Evolutionary conservation across 2,113 vertebrate species (phyloP).

Genomic region (Zingel zingel): DNA sequence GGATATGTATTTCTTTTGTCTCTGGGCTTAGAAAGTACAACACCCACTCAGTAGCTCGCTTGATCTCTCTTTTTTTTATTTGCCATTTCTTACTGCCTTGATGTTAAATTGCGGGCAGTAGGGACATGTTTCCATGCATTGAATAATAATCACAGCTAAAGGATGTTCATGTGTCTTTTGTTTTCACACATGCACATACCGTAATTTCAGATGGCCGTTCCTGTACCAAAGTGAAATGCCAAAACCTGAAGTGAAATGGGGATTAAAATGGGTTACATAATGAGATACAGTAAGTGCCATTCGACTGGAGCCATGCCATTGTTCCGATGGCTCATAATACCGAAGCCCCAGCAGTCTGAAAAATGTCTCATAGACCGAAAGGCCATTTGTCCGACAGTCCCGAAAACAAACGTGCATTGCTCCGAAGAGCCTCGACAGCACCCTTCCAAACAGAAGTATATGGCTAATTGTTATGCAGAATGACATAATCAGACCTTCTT

Average conservation of each 20-base stretch:
- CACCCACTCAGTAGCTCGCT: slow-evolving; percentile 55
- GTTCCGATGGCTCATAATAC: too few species aligned
- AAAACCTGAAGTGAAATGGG: not conserved
- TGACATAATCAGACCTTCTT: too few species aligned
- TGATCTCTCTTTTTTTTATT: slow-evolving; percentile 40
- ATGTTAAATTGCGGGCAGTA: slow-evolving; percentile 48
- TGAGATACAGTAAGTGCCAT: not conserved
- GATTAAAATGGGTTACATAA: not conserved
- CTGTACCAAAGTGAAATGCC: slow-evolving; percentile 1
- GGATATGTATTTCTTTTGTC: slow-evolving; percentile 65
- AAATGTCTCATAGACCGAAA: too few species aligned
- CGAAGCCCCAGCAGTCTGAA: too few species aligned
- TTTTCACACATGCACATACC: not conserved
- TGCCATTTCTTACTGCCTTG: slow-evolving; percentile 13
- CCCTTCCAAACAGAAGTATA: too few species aligned
- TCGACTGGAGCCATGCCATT: too few species aligned
- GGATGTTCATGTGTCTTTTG: slow-evolving; percentile 1
- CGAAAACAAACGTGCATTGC: too few species aligned
- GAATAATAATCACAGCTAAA: slow-evolving; percentile 37
- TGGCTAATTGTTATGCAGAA: too few species aligned
- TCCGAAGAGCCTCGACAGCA: too few species aligned
- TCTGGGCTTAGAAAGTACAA: slow-evolving; percentile 55
- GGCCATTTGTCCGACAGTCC: too few species aligned
- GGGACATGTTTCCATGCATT: slow-evolving; percentile 22
- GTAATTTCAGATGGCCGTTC: not conserved